phyloP scores from a whole-genome alignment of 2,113 vertebrate species.

The Zingel zingel region DNA sequence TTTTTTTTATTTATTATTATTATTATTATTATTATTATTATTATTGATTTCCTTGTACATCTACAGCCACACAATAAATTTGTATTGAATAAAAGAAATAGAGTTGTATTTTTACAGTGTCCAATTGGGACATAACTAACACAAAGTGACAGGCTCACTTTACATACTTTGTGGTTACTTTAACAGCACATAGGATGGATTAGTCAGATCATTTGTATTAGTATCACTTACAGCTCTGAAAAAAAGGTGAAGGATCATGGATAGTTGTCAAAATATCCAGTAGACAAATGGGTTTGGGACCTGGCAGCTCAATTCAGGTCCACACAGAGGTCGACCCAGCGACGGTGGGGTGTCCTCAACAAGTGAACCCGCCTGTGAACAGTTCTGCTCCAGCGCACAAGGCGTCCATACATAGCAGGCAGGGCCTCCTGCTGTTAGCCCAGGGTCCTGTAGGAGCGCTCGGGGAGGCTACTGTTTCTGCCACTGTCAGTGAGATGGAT shows the following conservation, averaged over 20 bases:
- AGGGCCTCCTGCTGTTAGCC: constrained; percentile 50
- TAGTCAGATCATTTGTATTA: constrained; percentile 34
- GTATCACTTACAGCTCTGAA: constrained; percentile 34
- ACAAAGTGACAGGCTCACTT: neutral
- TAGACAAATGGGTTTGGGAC: constrained; percentile 57
- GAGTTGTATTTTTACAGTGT: neutral
- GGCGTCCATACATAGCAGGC: constrained; percentile 63
- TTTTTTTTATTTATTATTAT: too few species aligned
- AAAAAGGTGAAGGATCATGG: constrained; percentile 7
- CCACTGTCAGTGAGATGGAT: constrained; percentile 78
- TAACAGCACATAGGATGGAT: constrained; percentile 12
- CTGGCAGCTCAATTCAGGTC: constrained; percentile 23
- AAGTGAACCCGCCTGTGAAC: constrained; percentile 42
- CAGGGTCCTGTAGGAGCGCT: constrained; percentile 42
- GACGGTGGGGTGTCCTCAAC: constrained; percentile 46
- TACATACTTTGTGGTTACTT: neutral
- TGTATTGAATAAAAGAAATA: neutral
- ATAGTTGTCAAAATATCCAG: constrained; percentile 48
- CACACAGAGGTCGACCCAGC: constrained; percentile 39
- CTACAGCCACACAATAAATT: too few species aligned
- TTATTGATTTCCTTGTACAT: too few species aligned
- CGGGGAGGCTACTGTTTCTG: constrained; percentile 74
- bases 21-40: too few species aligned
- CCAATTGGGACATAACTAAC: neutral
- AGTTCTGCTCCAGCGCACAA: constrained; percentile 59